Base-by-base conservation (phyloP, 2,797 vertebrate species). In the Furcifer pardalis region DNA sequence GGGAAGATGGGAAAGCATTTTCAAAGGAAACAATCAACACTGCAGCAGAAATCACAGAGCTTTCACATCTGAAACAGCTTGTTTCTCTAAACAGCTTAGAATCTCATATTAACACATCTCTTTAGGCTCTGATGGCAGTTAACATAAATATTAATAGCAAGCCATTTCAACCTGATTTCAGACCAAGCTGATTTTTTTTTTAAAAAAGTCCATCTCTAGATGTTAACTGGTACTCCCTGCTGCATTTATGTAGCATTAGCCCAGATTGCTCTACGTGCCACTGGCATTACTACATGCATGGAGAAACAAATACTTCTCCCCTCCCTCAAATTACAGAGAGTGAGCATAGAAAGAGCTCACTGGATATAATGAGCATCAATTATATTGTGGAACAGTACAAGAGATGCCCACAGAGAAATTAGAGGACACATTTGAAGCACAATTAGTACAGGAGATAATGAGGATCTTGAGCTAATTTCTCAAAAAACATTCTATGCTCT, bases 121-220 rank as follows among this genome's bases (percentile, higher is more conserved):
- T 91, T 92, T 91, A 89, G 73, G n/a, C 88, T 94, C 88, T 89
- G 52, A 88, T 92, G 85, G 52, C 74, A 91, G 89, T 91, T 90
- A 90, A 79, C 66, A 89, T 92, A 91, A 94, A 92, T 93, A 94
- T 91, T 94, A 95, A 94, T 91, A 88, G 73, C 25, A 90, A 90
- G 92, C 92, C 69, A 90, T 92, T 91, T 92, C 90, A 93, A 82
- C 85, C 73, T 90, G 75, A 84, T 92, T 93, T 89, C 13, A 40
- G 86, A 90, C 23, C 84, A 68, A 92, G 89, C 87, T 80, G 1
- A 52, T 83, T 91, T 89, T 73, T 86, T 93, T 37, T 86, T 87
- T 87, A 8, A 8, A 8, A 7, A 85, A 85, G 83, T 93, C 59
- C 0, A 83, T 92, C 44, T 76, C 69, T 63, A 56, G 77, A 80